These are phyloP conservation scores for Cerceris ruficornis DNA, from an alignment of 2,888 invertebrate genomes.

Conservation along the genomic window DNA sequence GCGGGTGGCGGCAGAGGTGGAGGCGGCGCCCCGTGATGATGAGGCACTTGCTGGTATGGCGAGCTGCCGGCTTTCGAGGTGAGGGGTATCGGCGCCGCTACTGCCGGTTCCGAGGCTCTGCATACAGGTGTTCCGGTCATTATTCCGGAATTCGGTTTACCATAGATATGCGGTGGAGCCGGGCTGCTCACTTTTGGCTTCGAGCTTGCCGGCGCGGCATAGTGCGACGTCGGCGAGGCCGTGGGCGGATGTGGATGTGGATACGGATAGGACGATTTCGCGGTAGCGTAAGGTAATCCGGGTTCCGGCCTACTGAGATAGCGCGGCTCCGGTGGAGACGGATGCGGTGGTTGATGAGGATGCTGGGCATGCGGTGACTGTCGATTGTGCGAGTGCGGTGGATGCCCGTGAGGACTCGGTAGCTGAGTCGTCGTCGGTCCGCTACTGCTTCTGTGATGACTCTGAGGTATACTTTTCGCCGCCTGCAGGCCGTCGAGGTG, in stretches of 20 bases:
- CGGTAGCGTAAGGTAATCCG: constrained; percentile 77
- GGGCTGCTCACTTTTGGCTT: constrained; percentile 87
- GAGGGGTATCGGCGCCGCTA: constrained; percentile 83
- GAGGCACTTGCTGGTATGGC: constrained; percentile 83
- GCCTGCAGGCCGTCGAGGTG: constrained; percentile 74
- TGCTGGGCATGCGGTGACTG: constrained; percentile 80
- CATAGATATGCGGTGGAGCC: constrained; percentile 89
- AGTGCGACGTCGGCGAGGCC: constrained; percentile 82
- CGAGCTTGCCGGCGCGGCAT: constrained; percentile 83
- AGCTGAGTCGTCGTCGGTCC: constrained; percentile 74
- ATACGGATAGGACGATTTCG: constrained; percentile 81
- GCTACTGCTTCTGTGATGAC: constrained; percentile 75
- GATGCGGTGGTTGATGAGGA: constrained; percentile 78
- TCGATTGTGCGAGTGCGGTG: constrained; percentile 81
- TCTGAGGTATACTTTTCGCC: constrained; percentile 76
- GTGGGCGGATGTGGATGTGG: constrained; percentile 82
- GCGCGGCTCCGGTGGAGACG: constrained; percentile 77
- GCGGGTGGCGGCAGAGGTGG: constrained; percentile 81
- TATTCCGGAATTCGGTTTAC: constrained; percentile 85
- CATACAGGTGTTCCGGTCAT: constrained; percentile 84
- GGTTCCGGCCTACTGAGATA: constrained; percentile 78
- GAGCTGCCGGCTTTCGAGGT: constrained; percentile 84
- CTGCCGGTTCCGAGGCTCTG: constrained; percentile 78
- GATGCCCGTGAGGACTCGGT: constrained; percentile 81
- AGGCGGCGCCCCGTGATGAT: constrained; percentile 82